phyloP scores from a whole-genome alignment of 2,797 vertebrate genomes.

The Merluccius polli region DNA sequence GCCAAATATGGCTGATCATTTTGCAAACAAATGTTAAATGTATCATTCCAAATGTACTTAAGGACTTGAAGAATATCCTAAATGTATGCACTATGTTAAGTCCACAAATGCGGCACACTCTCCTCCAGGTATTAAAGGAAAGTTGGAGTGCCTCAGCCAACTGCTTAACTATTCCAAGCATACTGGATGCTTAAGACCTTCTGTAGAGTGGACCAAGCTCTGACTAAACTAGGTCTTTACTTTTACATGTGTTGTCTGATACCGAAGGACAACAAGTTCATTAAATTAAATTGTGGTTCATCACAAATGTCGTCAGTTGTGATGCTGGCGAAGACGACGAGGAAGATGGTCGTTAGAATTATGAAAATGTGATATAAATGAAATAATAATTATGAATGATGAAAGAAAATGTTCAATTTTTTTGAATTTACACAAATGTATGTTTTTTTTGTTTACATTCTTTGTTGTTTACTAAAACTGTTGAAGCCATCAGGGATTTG shows the following conservation, averaged over 20 bases:
- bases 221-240: background rate
- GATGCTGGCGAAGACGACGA: background rate
- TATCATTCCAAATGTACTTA: constrained; percentile 31
- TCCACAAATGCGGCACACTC: background rate
- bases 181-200: background rate
- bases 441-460: background rate
- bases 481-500: background rate
- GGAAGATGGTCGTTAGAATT: background rate
- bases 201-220: background rate
- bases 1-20: background rate
- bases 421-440: background rate
- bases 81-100: background rate
- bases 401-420: background rate
- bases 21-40: background rate
- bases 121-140: constrained; percentile 1
- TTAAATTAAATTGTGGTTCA: background rate
- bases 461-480: background rate
- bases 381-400: background rate
- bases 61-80: constrained; percentile 18
- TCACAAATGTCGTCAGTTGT: background rate
- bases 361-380: background rate
- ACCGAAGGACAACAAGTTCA: background rate
- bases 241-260: background rate
- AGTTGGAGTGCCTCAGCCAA: background rate
- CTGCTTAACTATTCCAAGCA: background rate